Conservation (phyloP, 2,113 vertebrate species). For the Zosterops hypoxanthus region DNA sequence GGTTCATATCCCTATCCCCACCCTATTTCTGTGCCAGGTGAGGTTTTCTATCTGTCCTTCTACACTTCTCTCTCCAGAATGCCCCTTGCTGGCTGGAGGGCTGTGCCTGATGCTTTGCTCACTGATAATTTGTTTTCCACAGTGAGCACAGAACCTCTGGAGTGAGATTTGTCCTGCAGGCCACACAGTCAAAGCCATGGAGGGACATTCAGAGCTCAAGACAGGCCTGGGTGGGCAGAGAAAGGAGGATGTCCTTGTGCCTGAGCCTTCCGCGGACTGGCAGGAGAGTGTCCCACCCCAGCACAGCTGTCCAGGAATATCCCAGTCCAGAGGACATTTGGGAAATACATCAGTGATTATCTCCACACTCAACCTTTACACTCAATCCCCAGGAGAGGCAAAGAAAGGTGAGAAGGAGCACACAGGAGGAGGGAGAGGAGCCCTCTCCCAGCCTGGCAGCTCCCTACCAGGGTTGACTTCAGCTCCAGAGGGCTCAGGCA, state of each 20-base stretch:
- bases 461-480: constrained; percentile 86
- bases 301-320: background rate
- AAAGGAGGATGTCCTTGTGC: background rate
- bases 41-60: background rate
- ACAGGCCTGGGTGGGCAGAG: background rate
- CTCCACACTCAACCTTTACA: accelerated
- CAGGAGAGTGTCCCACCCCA: background rate
- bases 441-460: background rate
- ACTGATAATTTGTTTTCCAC: background rate
- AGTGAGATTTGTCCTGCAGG: background rate
- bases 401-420: background rate
- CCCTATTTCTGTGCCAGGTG: background rate
- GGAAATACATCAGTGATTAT: accelerated
- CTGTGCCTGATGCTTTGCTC: background rate
- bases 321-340: background rate
- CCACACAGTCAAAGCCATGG: accelerated
- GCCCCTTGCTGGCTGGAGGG: background rate
- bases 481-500: constrained; percentile 73
- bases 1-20: background rate
- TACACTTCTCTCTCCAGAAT: background rate
- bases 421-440: background rate
- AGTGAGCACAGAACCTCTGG: background rate
- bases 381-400: background rate
- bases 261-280: background rate
- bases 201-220: background rate